These are phyloP conservation scores for Drosophila bocqueti DNA, from an alignment of 1,140 invertebrate species.

Conservation along the genomic window DNA sequence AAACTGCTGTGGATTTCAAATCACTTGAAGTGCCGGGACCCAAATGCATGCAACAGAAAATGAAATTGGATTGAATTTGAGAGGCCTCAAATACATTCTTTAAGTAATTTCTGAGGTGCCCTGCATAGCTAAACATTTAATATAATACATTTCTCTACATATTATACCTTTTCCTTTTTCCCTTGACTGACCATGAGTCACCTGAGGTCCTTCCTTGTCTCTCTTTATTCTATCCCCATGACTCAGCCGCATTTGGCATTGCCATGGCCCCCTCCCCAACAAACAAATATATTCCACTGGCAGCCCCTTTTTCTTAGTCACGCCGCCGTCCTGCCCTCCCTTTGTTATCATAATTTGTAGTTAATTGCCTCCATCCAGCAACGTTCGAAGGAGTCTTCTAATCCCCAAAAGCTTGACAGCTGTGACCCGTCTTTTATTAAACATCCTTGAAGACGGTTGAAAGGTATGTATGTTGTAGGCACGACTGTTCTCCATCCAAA, in stretches of 20 bases:
- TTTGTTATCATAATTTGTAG: constrained; percentile 67
- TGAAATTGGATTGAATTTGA: not conserved
- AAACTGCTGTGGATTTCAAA: not conserved
- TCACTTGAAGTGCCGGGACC: not conserved
- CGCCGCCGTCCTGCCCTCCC: constrained; percentile 17
- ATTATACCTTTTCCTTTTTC: not conserved
- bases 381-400: constrained; percentile 16
- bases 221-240: constrained; percentile 24
- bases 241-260: constrained; percentile 38
- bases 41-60: not conserved
- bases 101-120: not conserved
- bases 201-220: constrained; percentile 24
- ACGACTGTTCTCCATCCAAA: constrained; percentile 3
- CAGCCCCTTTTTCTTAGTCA: constrained; percentile 25
- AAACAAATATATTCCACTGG: constrained; percentile 28
- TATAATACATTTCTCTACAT: constrained; percentile 3
- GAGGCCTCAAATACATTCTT: not conserved
- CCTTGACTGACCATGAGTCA: constrained; percentile 35
- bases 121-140: not conserved
- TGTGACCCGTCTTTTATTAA: constrained; percentile 61
- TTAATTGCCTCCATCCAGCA: constrained; percentile 55
- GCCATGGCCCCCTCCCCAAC: constrained; percentile 24
- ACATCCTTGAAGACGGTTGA: constrained; percentile 40
- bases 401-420: constrained; percentile 42
- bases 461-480: constrained; percentile 6